Percentiles rank a stretch among this genome's conserved stretches.
Conservation (phyloP, 1,140 invertebrate genomes). For the Leptopilina clavipes region DNA sequence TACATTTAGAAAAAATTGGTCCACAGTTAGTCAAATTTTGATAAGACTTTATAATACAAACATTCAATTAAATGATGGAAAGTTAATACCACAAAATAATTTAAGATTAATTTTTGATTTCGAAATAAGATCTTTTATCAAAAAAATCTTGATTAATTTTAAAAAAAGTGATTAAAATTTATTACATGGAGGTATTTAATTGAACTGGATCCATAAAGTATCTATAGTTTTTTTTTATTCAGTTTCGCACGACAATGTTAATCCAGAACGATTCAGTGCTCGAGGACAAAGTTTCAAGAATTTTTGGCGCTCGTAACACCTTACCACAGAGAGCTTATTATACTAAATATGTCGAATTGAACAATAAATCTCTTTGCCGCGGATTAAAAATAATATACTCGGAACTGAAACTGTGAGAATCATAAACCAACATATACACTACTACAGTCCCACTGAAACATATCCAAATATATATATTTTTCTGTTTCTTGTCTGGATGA, state of each 20-base stretch:
- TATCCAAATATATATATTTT: constrained; percentile 8
- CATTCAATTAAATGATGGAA: too few relatives aligned
- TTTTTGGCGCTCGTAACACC: constrained; percentile 9
- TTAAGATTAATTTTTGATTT: too few relatives aligned
- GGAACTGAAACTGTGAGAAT: constrained; percentile 23
- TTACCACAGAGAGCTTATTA: constrained; percentile 34
- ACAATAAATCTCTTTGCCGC: constrained; percentile 34
- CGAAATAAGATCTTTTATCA: too few relatives aligned
- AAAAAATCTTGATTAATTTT: too few relatives aligned
- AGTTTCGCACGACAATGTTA: constrained; percentile 28
- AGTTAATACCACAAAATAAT: too few relatives aligned
- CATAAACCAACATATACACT: constrained; percentile 7
- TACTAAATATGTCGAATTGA: constrained; percentile 21
- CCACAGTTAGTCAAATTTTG: too few relatives aligned
- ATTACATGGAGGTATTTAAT: too few relatives aligned
- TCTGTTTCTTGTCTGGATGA: constrained; percentile 1
- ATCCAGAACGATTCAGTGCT: constrained; percentile 2
- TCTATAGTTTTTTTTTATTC: neutral
- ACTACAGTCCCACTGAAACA: constrained; percentile 25
- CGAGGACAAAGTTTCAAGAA: neutral
- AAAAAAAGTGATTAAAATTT: too few relatives aligned
- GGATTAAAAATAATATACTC: constrained; percentile 25
- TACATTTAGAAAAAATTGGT: too few relatives aligned
- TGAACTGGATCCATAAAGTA: constrained; percentile 3
- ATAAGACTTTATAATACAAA: too few relatives aligned